phyloP scores from a whole-genome alignment of 1,140 invertebrate genomes.

The Pseudachorutes palmiensis region DNA sequence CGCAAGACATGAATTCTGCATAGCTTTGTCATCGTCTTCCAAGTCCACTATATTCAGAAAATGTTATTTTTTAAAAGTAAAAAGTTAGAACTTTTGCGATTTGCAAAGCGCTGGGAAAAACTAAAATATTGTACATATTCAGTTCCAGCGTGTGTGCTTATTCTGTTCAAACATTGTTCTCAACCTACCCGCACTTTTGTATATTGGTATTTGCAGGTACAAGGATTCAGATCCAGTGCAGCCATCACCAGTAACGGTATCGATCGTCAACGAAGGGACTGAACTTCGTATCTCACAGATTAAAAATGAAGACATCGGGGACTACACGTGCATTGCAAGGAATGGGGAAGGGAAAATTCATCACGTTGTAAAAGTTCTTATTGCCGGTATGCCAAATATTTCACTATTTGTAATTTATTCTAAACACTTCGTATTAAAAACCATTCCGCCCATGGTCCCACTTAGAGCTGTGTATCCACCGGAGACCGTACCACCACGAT shows the following conservation, averaged over 20 bases:
- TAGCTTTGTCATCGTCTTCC: too few relatives aligned
- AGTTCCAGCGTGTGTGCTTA: too few relatives aligned
- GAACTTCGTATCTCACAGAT: slow-evolving; percentile 84
- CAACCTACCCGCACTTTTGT: neutral
- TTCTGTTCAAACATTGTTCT: too few relatives aligned
- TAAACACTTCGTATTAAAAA: neutral
- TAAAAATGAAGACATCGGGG: slow-evolving; percentile 83
- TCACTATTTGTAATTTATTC: neutral
- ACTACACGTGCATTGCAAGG: slow-evolving; percentile 86
- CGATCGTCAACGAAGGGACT: slow-evolving; percentile 55
- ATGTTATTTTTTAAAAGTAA: too few relatives aligned
- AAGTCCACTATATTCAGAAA: too few relatives aligned
- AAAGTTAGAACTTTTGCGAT: too few relatives aligned
- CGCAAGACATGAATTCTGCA: too few relatives aligned
- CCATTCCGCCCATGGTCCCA: neutral
- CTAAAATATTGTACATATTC: too few relatives aligned
- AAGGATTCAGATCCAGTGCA: slow-evolving; percentile 83
- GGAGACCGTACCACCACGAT: too few relatives aligned
- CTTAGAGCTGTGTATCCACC: too few relatives aligned
- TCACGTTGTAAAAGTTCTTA: slow-evolving; percentile 86
- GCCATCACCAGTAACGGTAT: slow-evolving; percentile 66
- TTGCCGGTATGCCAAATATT: slow-evolving; percentile 62
- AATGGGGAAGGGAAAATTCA: slow-evolving; percentile 91
- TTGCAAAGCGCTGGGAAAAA: too few relatives aligned
- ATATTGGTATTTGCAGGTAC: slow-evolving; percentile 46